Base-by-base conservation (phyloP, 2,888 invertebrate species). In the Taenaris catops region DNA sequence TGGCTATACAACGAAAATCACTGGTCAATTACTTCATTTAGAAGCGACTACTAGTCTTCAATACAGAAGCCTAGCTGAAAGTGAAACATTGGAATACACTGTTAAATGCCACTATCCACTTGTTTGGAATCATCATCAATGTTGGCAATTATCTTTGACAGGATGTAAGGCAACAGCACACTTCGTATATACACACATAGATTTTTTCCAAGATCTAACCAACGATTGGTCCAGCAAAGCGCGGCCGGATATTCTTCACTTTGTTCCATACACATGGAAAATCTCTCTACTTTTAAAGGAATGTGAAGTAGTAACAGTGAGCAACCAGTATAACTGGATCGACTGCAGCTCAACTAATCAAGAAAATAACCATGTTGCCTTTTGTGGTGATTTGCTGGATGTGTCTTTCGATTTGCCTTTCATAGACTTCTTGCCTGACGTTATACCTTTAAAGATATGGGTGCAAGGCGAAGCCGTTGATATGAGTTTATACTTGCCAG, bases 291-390 rank as follows among this genome's bases (percentile, higher is more conserved):
- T 96, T 4, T 80, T 98, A 9, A 97, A 98, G 70, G 97, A 98
- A 74, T 98, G 98, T 75, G 98, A 99, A 79, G 89, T 99, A 7
- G 90, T 98, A 1, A 95, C 97, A 21, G 86, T 96, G 7, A 94
- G 96, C 59, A 99, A 99, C 79, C 96, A 99, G 67, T 96, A 96
- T 73, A 99, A 99, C 75, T 99, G 99, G 99, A 94, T 99, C 50
- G 99, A 99, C 75, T 98, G 98, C 58, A 96, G 97, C 34, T 97
- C 97, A 11, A 96, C 96, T 28, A 95, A 96, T 55, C 96, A 96
- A 70, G 98, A 98, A 80, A 98, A 98, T 72, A 93, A 96, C 75
- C 96, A 97, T 65, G 90, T 98, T 34, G 97, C 97, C 0, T 94
- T 98, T 55, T 97, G 97, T 65, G 98, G 98, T 1, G 97, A 98